Conservation (phyloP, 2,113 vertebrate species). For the Crotalus viridis region DNA sequence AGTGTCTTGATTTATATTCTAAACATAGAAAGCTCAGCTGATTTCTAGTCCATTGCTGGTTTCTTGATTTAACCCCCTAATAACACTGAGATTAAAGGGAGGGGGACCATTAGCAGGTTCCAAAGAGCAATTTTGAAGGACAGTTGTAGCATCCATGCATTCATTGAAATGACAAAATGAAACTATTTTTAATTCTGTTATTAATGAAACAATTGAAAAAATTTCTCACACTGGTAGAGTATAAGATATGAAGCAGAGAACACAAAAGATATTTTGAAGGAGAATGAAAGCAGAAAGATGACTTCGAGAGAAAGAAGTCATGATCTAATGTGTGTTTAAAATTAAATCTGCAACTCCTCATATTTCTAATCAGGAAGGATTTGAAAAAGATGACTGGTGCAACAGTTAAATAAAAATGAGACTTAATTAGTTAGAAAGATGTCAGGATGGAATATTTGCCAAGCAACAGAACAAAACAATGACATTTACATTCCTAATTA, state of each 20-base stretch:
- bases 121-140: neutral
- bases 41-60: neutral
- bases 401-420: neutral
- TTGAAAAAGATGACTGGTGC: neutral
- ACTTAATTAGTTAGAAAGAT: neutral
- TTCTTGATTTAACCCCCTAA: neutral
- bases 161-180: neutral
- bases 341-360: neutral
- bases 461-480: neutral
- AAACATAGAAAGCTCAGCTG: neutral
- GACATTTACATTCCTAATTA: neutral
- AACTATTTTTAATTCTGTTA: neutral
- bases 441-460: neutral
- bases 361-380: neutral
- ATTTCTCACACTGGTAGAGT: neutral
- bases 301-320: neutral
- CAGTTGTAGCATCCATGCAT: neutral
- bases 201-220: constrained; percentile 2
- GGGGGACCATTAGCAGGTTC: neutral
- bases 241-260: rapidly evolving
- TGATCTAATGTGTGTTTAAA: neutral
- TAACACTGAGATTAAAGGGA: neutral
- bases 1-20: neutral
- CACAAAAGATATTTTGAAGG: neutral
- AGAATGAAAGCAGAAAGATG: neutral